These are phyloP conservation scores for Trogon melanurus DNA, from an alignment of 2,113 vertebrate genomes.

Conservation along the genomic window DNA sequence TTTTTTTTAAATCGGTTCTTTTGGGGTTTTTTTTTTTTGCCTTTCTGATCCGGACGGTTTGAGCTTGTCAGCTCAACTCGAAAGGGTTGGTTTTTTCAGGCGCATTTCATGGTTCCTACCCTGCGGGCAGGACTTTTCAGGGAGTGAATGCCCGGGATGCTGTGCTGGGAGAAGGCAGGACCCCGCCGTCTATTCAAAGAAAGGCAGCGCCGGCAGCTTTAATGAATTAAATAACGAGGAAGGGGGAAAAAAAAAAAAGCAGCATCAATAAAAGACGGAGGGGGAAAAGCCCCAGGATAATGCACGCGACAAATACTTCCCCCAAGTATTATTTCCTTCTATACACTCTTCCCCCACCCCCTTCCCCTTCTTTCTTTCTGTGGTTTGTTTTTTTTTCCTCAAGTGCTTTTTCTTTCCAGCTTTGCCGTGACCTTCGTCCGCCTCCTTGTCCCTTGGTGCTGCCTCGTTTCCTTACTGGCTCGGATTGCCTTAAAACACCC, in stretches of 20 bases:
- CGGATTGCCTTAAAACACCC: constrained; percentile 31
- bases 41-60: neutral
- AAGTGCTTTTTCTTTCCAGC: neutral
- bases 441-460: constrained; percentile 37
- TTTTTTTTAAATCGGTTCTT: too few species aligned
- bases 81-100: constrained; percentile 64
- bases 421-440: constrained; percentile 36
- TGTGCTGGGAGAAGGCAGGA: constrained; percentile 39
- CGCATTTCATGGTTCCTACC: constrained; percentile 58
- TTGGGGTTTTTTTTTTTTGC: neutral
- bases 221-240: neutral
- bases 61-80: constrained; percentile 41
- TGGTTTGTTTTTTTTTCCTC: neutral
- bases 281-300: neutral
- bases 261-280: neutral
- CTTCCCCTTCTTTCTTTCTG: constrained; percentile 30
- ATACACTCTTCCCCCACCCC: neutral
- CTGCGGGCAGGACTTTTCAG: constrained; percentile 50
- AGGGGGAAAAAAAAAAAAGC: neutral
- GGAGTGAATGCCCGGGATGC: constrained; percentile 36
- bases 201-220: neutral
- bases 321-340: constrained; percentile 31
- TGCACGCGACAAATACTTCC: constrained; percentile 27
- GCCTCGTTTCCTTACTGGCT: constrained; percentile 33
- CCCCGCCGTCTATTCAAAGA: constrained; percentile 14